These are phyloP conservation scores for Parnassius mnemosyne DNA, from an alignment of 2,888 invertebrate genomes.

Conservation along the genomic window DNA sequence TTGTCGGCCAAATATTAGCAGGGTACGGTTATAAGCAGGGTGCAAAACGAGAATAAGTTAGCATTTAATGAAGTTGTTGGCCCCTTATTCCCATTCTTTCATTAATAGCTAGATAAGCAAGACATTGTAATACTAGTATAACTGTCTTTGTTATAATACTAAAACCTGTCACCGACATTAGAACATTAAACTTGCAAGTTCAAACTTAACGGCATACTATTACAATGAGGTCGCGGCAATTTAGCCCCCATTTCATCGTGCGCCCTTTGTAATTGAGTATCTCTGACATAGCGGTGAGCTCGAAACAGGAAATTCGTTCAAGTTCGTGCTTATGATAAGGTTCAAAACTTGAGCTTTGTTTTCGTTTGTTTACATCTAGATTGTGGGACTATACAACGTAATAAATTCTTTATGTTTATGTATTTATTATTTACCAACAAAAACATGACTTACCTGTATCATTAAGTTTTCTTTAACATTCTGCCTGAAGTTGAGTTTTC, in stretches of 20 bases:
- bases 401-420: conserved; percentile 3
- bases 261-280: conserved; percentile 16
- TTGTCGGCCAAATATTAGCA: no score
- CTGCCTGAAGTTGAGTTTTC: no score
- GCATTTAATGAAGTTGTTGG: no score
- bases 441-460: no score
- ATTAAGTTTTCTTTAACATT: no score
- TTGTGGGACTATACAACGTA: not conserved
- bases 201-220: conserved; percentile 11
- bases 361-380: not conserved
- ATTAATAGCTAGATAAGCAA: no score
- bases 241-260: conserved; percentile 14
- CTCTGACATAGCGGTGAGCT: conserved; percentile 17
- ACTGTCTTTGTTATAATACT: no score
- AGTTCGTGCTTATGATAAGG: conserved; percentile 16
- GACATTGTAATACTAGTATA: no score
- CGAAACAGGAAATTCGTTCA: conserved; percentile 24
- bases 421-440: not conserved
- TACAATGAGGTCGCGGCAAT: conserved; percentile 13
- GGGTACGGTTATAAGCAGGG: no score
- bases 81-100: no score
- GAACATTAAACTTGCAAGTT: not conserved
- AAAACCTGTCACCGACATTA: not conserved
- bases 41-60: no score
- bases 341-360: conserved; percentile 6